Conservation (phyloP, 2,888 invertebrate genomes). For the Torymus auratus region DNA sequence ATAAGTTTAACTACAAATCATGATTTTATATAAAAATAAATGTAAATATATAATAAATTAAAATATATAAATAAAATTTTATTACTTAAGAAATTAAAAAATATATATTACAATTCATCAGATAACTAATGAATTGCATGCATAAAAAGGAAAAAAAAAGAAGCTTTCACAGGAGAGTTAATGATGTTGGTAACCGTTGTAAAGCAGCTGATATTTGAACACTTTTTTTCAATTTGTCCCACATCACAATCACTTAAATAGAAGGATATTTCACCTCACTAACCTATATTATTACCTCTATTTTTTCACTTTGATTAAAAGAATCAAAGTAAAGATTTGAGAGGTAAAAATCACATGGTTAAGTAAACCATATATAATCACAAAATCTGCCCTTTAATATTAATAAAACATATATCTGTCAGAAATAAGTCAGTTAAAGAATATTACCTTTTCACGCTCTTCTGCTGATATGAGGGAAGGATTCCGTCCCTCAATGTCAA, state of each 20-base stretch:
- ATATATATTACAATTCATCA: constrained; percentile 46
- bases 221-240: constrained; percentile 52
- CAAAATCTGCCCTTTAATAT: constrained; percentile 37
- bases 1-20: no score
- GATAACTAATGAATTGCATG: constrained; percentile 43
- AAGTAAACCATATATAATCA: constrained; percentile 34
- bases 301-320: constrained; percentile 57
- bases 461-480: constrained; percentile 73
- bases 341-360: constrained; percentile 41
- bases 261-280: constrained; percentile 55
- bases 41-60: constrained; percentile 4
- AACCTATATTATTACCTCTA: constrained; percentile 42
- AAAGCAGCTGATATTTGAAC: constrained; percentile 50
- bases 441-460: constrained; percentile 75
- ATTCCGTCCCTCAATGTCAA: constrained; percentile 75
- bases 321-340: constrained; percentile 56
- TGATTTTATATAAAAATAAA: constrained; percentile 16
- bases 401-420: constrained; percentile 45
- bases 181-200: constrained; percentile 53
- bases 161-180: constrained; percentile 53
- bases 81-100: constrained; percentile 46
- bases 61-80: constrained; percentile 29
- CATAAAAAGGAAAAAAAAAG: constrained; percentile 34
- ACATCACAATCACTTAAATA: constrained; percentile 57
- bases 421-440: constrained; percentile 47